phyloP scores from a whole-genome alignment of 2,888 invertebrate genomes.

The Catonia carolina region DNA sequence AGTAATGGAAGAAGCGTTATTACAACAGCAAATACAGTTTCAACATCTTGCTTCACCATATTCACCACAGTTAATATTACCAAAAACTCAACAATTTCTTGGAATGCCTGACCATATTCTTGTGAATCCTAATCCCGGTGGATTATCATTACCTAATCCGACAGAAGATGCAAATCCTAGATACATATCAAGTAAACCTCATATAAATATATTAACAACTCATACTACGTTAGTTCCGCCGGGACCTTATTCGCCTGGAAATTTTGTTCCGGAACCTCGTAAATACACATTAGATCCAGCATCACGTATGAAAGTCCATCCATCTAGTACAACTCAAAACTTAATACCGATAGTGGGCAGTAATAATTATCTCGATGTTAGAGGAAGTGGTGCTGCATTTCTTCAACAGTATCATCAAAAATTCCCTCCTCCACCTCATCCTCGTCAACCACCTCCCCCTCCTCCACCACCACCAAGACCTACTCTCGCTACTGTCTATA shows the following conservation, averaged over 20 bases:
- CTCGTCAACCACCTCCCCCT: conserved; percentile 42
- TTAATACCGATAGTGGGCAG: conserved; percentile 52
- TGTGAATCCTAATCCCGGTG: background rate
- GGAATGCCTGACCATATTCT: conserved; percentile 3
- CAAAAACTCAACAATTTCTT: conserved; percentile 4
- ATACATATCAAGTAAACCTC: conserved; percentile 68
- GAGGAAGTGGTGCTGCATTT: conserved; percentile 48
- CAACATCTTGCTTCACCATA: conserved; percentile 27
- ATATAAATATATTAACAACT: conserved; percentile 68
- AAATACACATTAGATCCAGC: conserved; percentile 30
- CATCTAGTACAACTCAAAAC: conserved; percentile 41
- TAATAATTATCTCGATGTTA: conserved; percentile 57
- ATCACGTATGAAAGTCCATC: conserved; percentile 36
- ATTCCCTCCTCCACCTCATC: conserved; percentile 53
- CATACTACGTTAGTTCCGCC: conserved; percentile 63
- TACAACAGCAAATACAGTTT: conserved; percentile 30
- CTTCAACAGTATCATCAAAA: conserved; percentile 34
- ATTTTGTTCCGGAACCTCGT: conserved; percentile 21
- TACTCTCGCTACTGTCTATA: conserved; percentile 64
- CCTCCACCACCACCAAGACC: conserved; percentile 54
- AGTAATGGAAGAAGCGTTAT: conserved; percentile 26
- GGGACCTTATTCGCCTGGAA: conserved; percentile 10
- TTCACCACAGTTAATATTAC: conserved; percentile 26
- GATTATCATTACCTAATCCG: conserved; percentile 16
- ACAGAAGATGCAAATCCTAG: conserved; percentile 66